phyloP scores from a whole-genome alignment of 2,888 invertebrate species.

The Coelinius sp. region DNA sequence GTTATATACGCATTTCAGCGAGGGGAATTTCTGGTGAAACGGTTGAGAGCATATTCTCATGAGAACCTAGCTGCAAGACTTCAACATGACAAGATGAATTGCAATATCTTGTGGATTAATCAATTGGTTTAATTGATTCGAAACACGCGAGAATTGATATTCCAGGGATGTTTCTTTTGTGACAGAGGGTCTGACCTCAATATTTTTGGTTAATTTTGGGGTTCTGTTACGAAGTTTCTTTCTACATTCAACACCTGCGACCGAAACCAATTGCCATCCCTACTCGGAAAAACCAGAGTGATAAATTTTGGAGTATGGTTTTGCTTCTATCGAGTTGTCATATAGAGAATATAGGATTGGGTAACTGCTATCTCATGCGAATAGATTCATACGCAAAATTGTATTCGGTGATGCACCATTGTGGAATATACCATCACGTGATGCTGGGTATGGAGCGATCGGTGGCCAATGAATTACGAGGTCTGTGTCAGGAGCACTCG shows the following conservation, averaged over 20 bases:
- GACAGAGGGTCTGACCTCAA: no score
- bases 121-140: constrained; percentile 16
- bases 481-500: constrained; percentile 44
- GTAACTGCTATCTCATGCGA: constrained; percentile 43
- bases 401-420: constrained; percentile 20
- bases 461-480: constrained; percentile 46
- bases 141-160: constrained; percentile 22
- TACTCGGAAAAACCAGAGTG: constrained; percentile 32
- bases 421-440: constrained; percentile 31
- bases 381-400: constrained; percentile 44
- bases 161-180: no score
- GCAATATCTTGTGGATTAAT: constrained; percentile 20
- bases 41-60: background rate
- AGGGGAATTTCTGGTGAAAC: background rate
- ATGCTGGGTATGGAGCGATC: constrained; percentile 35
- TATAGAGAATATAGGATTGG: constrained; percentile 35
- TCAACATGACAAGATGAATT: constrained; percentile 22
- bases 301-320: constrained; percentile 43
- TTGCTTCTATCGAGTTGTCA: constrained; percentile 45
- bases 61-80: background rate
- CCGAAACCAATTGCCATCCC: background rate
- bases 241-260: constrained; percentile 20
- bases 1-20: background rate
- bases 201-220: background rate
- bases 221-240: background rate